Conservation (phyloP, 2,797 vertebrate genomes). For the Odontamblyopus rebecca region DNA sequence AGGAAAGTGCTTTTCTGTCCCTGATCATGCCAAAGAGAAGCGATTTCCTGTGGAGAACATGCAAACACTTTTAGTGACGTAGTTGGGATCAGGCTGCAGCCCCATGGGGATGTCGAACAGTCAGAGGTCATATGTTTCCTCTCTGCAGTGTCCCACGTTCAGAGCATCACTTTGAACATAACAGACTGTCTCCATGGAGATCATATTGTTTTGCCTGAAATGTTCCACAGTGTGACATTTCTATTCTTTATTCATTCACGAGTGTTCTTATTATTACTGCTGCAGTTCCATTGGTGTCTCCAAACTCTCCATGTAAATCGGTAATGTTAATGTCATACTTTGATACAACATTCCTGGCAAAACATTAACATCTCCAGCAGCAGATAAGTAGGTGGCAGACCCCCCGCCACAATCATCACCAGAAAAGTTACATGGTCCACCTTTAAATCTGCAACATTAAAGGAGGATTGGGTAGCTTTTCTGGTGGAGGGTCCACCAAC, state of each 20-base stretch:
- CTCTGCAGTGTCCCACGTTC: slow-evolving; percentile 39
- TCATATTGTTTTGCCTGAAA: neutral
- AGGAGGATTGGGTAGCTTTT: no score
- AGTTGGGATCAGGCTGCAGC: slow-evolving; percentile 35
- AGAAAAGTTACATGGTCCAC: no score
- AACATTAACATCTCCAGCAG: no score
- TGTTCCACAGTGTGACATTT: neutral
- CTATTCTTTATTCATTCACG: no score
- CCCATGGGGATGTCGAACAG: slow-evolving; percentile 62
- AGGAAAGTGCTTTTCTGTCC: slow-evolving; percentile 66
- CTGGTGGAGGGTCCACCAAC: no score
- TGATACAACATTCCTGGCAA: neutral
- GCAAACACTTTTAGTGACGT: slow-evolving; percentile 67
- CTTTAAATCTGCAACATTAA: no score
- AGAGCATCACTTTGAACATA: slow-evolving; percentile 67
- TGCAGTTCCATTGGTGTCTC: no score
- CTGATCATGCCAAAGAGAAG: slow-evolving; percentile 67
- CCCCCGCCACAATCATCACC: no score
- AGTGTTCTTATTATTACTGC: no score
- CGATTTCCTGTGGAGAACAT: slow-evolving; percentile 75
- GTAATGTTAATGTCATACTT: neutral
- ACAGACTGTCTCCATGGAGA: slow-evolving; percentile 8
- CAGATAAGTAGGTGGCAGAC: no score
- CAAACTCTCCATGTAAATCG: no score
- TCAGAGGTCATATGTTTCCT: slow-evolving; percentile 72